A percentile compares a stretch with the other conserved stretches of the same genome.
Conservation (phyloP, 2,888 invertebrate species). For the Eueremaeus valkanovi region DNA sequence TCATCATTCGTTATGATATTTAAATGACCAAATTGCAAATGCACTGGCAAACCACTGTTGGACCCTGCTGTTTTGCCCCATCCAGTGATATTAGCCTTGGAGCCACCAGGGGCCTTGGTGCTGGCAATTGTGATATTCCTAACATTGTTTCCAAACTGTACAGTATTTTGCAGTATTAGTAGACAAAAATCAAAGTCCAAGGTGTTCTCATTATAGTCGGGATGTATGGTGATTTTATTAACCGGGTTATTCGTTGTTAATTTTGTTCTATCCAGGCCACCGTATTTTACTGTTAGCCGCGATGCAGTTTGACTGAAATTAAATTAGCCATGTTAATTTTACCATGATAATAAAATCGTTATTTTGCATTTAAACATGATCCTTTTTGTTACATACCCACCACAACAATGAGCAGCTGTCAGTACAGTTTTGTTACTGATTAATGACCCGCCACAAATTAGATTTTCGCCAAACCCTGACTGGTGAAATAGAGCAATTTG, state of each 20-base stretch:
- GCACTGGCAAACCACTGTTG: neutral
- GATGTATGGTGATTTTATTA: neutral
- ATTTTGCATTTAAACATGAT: no score
- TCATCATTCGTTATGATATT: neutral
- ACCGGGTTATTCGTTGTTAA: neutral
- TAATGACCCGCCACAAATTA: conserved; percentile 31
- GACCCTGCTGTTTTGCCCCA: conserved; percentile 35
- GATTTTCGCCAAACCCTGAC: neutral
- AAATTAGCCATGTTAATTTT: neutral
- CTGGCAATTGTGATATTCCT: neutral
- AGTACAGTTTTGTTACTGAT: neutral
- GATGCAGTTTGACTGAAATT: neutral
- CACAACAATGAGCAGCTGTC: conserved; percentile 39
- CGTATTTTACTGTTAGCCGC: neutral
- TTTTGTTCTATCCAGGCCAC: neutral
- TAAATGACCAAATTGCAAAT: neutral
- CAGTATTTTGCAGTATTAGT: neutral
- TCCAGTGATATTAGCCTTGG: neutral
- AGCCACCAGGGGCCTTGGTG: neutral
- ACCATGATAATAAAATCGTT: no score
- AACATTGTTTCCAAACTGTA: neutral
- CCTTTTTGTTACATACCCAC: neutral
- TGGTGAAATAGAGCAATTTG: neutral
- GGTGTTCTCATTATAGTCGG: neutral
- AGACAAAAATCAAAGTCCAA: conserved; percentile 25